Evolutionary conservation across 2,113 vertebrate genomes (phyloP), one percentile per base, ranked within the genome.

Genomic region (Chauna torquata): DNA sequence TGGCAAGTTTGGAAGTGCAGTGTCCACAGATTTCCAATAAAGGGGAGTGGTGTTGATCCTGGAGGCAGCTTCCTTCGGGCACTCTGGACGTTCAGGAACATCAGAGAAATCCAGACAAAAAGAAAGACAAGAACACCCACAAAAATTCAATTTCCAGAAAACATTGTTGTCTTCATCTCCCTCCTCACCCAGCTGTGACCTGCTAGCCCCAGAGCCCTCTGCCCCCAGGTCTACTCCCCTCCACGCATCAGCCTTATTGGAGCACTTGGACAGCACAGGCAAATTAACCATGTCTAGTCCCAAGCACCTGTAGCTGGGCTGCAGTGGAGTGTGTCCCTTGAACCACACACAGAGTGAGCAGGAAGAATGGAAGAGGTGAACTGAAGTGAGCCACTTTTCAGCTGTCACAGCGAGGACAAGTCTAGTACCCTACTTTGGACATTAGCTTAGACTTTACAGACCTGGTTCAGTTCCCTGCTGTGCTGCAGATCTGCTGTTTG

Each of bases 21-120:
- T 40, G 70, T 84, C 70, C 74, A 55, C 42, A 96, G 66, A 42
- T 93, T 94, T 65, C 83, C 95, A 59, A 80, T 44, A 59, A 94
- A 45, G 10, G 69, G 84, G 9, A 92, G 16, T 14, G 78, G 65
- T 62, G 64, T 42, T 2, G 16, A 86, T 58, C 92, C 86, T 32
- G 59, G 58, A 50, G 38, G 66, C 45, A 96, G 64, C 58, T 24
- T 54, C 20, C 54, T 47, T 78, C 79, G 69, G 38, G 61, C 50
- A 79, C 12, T 68, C 42, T 79, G 49, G 23, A 65, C 50, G 11
- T 89, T 94, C 57, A 94, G 44, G 44, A 52, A 47, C 59, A 68
- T 64, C 8, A 20, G 70, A 82, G 68, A 84, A 74, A 65, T 69
- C 15, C 61, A 86, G 44, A 79, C 36, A 65, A 16, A 82, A 27